Base-by-base conservation (phyloP, 2,797 vertebrate species). In the Meda fulgida region DNA sequence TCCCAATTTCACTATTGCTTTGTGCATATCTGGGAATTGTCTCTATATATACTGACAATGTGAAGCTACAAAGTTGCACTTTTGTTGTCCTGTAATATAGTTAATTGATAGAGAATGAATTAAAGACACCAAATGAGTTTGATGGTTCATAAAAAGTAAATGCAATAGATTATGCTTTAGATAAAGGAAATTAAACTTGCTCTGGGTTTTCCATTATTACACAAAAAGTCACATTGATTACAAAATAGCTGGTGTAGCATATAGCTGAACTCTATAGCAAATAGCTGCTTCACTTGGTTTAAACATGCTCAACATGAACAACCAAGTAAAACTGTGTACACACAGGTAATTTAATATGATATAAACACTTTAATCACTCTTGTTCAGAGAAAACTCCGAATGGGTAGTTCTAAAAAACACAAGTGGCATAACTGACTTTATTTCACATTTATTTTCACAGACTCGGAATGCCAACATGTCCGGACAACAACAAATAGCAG, bases 391-490 rank as follows among this genome's bases (percentile, higher is more conserved):
- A 65, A 65, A 63, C 13, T 29, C 60, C n/a, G 23, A 60, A 60
- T 60, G 55, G 8, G 9, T 58, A n/a, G 10, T 60, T 60, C 58
- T 75, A 18, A 11, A 75, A 75, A 75, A 53, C 18, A 34, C 5
- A 78, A 21, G 9, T 26, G 9, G 4, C 36, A 4, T 48, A 10
- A 13, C 75, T 60, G 53, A 77, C 6, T 23, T 8, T 26, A 3
- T 9, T 65, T 65, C 0, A 14, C 3, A 4, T 65, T 71, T 65
- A 29, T 29, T 84, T 72, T 79, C 63, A 60, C 86, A 89, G 88
- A 89, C 88, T 55, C 86, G 78, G 9, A 85, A 84, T 23, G 84
- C 88, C 36, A 89, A 89, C 66, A 79, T 70, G 51, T 43, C 19
- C 1, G 88, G 88, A 19, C 83, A 89, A 7, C 84, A 60, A 40